Evolutionary conservation across 2,888 invertebrate species (phyloP).

Genomic region (Hirtodrosophila histrioides): DNA sequence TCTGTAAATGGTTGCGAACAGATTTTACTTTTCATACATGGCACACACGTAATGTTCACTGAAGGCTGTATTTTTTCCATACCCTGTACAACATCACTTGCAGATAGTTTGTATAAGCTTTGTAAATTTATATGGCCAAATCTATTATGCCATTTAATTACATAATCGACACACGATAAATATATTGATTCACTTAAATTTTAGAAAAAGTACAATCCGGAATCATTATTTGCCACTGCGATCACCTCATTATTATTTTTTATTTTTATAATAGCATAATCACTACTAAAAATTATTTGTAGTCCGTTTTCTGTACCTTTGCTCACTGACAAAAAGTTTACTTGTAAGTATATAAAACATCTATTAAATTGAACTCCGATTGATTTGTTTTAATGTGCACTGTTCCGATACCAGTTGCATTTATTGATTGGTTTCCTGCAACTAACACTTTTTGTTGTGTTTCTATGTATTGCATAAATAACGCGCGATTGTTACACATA

Average conservation of each 20-base stretch:
- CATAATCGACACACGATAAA: not conserved
- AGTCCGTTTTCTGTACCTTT: too few relatives aligned
- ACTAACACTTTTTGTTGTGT: not conserved
- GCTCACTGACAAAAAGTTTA: not conserved
- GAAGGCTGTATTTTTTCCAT: too few relatives aligned
- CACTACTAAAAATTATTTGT: not conserved
- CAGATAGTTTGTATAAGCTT: too few relatives aligned
- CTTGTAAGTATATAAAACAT: slow-evolving; percentile 2
- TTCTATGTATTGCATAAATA: slow-evolving; percentile 1
- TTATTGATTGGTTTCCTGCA: not conserved
- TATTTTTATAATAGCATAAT: not conserved
- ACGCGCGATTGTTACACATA: too few relatives aligned
- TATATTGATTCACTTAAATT: not conserved
- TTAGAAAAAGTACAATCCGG: too few relatives aligned
- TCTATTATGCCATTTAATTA: slow-evolving; percentile 1
- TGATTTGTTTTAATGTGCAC: not conserved
- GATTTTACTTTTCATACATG: too few relatives aligned
- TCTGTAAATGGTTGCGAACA: too few relatives aligned
- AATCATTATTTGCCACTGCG: not conserved
- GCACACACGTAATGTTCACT: too few relatives aligned
- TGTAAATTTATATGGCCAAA: too few relatives aligned
- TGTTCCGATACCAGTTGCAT: not conserved
- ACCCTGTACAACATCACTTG: too few relatives aligned
- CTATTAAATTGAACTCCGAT: not conserved
- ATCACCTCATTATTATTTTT: not conserved